Base-by-base conservation (phyloP, 2,113 vertebrate species). In the Rhynchopsitta pachyrhyncha region DNA sequence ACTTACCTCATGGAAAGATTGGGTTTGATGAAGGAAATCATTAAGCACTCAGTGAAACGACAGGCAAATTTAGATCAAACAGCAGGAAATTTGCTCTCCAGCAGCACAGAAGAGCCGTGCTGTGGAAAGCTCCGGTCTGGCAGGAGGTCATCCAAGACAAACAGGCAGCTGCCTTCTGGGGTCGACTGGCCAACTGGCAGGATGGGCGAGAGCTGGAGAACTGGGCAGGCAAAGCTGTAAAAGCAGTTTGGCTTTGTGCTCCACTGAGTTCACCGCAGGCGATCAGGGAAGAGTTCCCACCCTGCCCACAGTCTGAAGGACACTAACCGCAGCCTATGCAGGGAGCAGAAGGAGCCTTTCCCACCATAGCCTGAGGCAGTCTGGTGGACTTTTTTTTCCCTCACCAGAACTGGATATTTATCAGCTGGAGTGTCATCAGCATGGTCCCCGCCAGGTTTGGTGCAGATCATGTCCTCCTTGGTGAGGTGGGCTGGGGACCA, bases 131-230 rank as follows among this genome's bases (percentile, higher is more conserved):
- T 31, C 62, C 83, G 57, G 55, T 53, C 57, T 7, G 29, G 73
- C 77, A 87, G 80, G 44, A 90, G 86, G 91, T 89, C 92, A 79
- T 94, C 92, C 96, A 95, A 96, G 62, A 95, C 60, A 95, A 96
- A 96, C 90, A 95, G 1, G 25, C 78, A 91, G n/a, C 74, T 80
- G 84, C 90, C 71, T 79, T 73, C 53, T 77, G 35, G 74, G 55
- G 64, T 6, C 4, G 67, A n/a, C 50, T 70, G 50, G 55, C 90
- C 10, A 23, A 42, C 11, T 0, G 7, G 63, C 79, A 82, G 92
- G 82, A 86, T 77, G 64, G 82, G 73, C 0, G 11, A 85, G 78
- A 78, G 50, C 66, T 0, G 4, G 25, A 16, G 64, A 53, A 60
- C 55, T 47, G 81, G 39, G 66, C 78, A 60, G 67, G 78, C 28